These are phyloP conservation scores for Papilio protenor DNA, from an alignment of 2,888 invertebrate species.

Conservation along the genomic window DNA sequence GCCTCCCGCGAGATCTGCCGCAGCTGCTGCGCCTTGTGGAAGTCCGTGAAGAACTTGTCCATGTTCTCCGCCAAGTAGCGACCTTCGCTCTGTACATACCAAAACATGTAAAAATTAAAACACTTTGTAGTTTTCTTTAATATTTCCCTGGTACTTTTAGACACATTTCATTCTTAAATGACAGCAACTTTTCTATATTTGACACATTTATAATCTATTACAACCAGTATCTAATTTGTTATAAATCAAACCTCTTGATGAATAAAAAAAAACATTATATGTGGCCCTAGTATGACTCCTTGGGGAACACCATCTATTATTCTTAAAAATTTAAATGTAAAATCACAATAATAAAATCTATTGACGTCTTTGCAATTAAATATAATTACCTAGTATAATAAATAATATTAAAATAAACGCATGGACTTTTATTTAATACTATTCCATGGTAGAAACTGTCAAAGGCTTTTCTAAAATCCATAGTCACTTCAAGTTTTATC, in stretches of 20 bases:
- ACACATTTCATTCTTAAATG: too few relatives aligned
- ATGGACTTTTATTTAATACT: background rate
- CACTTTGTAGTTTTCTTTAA: background rate
- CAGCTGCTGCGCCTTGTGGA: constrained; percentile 86
- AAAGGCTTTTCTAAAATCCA: constrained; percentile 5
- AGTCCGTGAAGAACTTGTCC: constrained; percentile 89
- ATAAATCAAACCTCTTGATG: too few relatives aligned
- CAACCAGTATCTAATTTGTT: too few relatives aligned
- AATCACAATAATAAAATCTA: too few relatives aligned
- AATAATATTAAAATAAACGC: background rate
- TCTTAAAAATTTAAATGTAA: too few relatives aligned
- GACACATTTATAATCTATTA: too few relatives aligned
- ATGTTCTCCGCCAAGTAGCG: constrained; percentile 81
- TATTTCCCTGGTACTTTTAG: too few relatives aligned
- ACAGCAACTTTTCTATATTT: too few relatives aligned
- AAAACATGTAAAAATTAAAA: background rate
- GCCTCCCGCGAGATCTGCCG: constrained; percentile 66
- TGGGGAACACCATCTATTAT: too few relatives aligned
- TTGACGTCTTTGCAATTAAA: background rate
- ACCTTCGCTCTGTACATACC: constrained; percentile 66
- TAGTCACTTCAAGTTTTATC: background rate
- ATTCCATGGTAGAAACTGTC: background rate
- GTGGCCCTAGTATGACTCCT: background rate
- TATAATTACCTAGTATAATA: background rate
- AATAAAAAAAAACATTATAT: too few relatives aligned